Conservation (phyloP, 2,888 invertebrate species). For the Cephus sareptanus region DNA sequence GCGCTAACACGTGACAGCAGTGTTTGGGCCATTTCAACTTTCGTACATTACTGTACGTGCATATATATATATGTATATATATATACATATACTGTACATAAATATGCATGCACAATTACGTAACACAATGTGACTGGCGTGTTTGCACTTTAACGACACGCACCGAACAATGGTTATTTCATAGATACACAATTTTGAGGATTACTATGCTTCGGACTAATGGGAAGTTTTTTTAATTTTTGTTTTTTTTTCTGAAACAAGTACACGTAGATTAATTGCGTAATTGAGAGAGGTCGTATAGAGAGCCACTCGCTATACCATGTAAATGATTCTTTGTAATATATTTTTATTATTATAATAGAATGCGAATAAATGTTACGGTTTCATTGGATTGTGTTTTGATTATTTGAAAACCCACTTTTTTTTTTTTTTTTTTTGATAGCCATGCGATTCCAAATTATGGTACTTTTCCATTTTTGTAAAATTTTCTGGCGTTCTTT, state of each 20-base stretch:
- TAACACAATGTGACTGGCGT: not conserved
- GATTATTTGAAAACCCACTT: not conserved
- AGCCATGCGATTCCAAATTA: no score
- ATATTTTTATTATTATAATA: conserved; percentile 21
- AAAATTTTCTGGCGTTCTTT: not conserved
- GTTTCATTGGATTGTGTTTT: conserved; percentile 10
- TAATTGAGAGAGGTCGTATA: not conserved
- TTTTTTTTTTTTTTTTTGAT: not conserved
- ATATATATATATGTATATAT: no score
- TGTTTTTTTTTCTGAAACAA: not conserved
- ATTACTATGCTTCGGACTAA: not conserved
- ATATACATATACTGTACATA: no score
- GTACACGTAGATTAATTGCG: not conserved
- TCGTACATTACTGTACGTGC: not conserved
- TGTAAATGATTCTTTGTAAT: conserved; percentile 20
- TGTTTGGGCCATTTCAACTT: not conserved
- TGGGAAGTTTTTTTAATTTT: not conserved
- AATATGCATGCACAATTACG: no score
- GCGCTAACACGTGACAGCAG: not conserved
- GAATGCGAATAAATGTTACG: conserved; percentile 13
- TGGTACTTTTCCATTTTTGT: no score
- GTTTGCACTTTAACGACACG: not conserved
- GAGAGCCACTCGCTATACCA: not conserved
- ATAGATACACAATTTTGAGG: not conserved
- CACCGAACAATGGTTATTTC: not conserved